These are phyloP conservation scores for Peromyscus melanophrys DNA, from an alignment of 2,797 vertebrate genomes.

Conservation along the genomic window DNA sequence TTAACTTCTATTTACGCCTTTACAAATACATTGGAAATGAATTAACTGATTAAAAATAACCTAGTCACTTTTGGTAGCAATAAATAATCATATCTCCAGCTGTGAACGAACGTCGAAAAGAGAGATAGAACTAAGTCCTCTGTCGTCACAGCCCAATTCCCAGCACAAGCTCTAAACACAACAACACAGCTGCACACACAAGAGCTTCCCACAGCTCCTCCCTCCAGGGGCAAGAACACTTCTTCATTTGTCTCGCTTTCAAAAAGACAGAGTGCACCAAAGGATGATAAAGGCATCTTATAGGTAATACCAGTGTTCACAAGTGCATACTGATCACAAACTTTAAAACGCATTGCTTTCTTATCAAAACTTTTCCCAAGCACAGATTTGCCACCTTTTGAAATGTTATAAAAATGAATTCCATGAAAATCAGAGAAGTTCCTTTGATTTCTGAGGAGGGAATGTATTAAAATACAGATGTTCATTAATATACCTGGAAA, in stretches of 20 bases:
- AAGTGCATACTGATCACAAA: background rate
- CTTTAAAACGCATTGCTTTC: conserved; percentile 10
- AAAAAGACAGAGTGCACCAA: conserved; percentile 32
- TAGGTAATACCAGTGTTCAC: background rate
- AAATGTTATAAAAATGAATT: background rate
- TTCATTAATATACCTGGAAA: conserved; percentile 17
- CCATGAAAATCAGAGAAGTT: background rate
- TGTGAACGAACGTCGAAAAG: background rate
- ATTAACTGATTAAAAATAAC: background rate
- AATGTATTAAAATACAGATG: background rate
- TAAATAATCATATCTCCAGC: conserved; percentile 52
- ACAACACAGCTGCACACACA: background rate
- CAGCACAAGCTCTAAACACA: background rate
- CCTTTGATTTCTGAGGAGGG: background rate
- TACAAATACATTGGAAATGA: conserved; percentile 17
- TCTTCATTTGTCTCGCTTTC: background rate
- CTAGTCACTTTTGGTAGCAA: background rate
- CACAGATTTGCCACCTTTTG: background rate
- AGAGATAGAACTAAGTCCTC: background rate
- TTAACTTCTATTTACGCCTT: conserved; percentile 1
- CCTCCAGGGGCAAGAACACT: background rate
- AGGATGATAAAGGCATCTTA: background rate
- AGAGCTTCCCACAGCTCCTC: background rate
- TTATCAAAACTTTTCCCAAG: conserved; percentile 40
- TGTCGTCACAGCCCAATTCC: background rate